Base-by-base conservation (phyloP, 92 coral and sea anemone genomes). In the Epizoanthus ramosus region DNA sequence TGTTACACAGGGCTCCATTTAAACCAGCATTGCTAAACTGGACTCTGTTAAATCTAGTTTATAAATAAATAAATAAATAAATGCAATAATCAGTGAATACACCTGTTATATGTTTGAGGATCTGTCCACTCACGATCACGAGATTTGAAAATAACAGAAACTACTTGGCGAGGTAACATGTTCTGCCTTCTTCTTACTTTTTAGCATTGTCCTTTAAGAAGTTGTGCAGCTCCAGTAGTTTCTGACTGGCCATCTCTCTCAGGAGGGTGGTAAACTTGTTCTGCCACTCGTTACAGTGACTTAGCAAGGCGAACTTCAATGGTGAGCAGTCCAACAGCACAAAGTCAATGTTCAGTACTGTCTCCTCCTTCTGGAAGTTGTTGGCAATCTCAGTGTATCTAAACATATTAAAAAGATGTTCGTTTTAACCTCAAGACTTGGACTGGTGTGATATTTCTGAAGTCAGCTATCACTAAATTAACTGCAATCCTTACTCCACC, bases 211-310 rank as follows among this genome's bases (percentile, higher is more conserved):
- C 95, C 88, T 92, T 97, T 6, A 97, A 86, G 91, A 94, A 97
- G 79, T 85, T 90, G 68, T 92, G 85, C 64, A 97, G 94, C 88
- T 97, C 99, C 85, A 79, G 28, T 33, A 97, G 90, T 71, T 97
- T 97, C 80, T 93, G 95, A 74, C 98, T 97, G 24, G 98, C 99
- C 99, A 97, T 97, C 85, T 97, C 99, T 24, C 93, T 86, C 22
- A 97, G 91, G 24, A 97, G 91, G 4, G 99, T 97, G n/a, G 99
- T 97, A 67, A 97, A 97, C 95, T 97, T 97, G 84, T 66, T 92
- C 85, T 97, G 99, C 99, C 99, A 97, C 86, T 97, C 99, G 63
- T 97, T 97, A 71, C 99, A 97, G 65, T 97, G 99, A 45, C 98
- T 84, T 47, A 97, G 83, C 58, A 97, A 83, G 14, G 99, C 98